Evolutionary conservation across 2,888 invertebrate species (phyloP).

Genomic region (Dicyrtomina minuta): DNA sequence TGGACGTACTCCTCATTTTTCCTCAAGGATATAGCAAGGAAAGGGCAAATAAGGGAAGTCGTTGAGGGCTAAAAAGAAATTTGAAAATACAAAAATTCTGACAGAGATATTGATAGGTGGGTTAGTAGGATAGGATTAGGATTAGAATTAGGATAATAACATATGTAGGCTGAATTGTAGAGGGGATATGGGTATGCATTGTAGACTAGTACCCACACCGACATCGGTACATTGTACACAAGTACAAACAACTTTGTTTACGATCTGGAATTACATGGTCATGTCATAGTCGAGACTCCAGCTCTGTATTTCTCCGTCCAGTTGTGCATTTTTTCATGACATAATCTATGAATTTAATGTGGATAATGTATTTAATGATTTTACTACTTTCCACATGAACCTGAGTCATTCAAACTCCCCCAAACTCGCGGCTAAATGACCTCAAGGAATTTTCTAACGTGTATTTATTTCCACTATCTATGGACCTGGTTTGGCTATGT

Average conservation of each 20-base stretch:
- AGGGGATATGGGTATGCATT: too few species aligned
- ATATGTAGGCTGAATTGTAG: too few species aligned
- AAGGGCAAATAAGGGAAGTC: too few species aligned
- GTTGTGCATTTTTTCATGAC: conserved; percentile 23
- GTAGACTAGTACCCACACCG: too few species aligned
- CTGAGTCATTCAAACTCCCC: neutral
- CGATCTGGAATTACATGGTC: conserved; percentile 19
- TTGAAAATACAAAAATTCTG: too few species aligned
- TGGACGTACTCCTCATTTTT: too few species aligned
- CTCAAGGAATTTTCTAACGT: conserved; percentile 6
- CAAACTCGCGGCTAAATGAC: conserved; percentile 22
- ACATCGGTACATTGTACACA: too few species aligned
- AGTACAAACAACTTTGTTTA: conserved; percentile 22
- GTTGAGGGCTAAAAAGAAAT: too few species aligned
- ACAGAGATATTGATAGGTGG: conserved; percentile 18
- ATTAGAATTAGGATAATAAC: too few species aligned
- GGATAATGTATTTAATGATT: conserved; percentile 36
- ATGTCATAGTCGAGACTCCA: neutral
- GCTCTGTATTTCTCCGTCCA: too few species aligned
- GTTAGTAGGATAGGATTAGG: conserved; percentile 3
- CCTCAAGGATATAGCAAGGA: too few species aligned
- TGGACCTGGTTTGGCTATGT: too few species aligned
- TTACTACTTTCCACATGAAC: conserved; percentile 29
- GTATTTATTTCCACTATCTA: neutral
- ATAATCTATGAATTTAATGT: conserved; percentile 32